Evolutionary conservation across 2,113 vertebrate species (phyloP), one percentile per base, ranked within the genome.

Genomic region (Epinephelus cyanopodus): DNA sequence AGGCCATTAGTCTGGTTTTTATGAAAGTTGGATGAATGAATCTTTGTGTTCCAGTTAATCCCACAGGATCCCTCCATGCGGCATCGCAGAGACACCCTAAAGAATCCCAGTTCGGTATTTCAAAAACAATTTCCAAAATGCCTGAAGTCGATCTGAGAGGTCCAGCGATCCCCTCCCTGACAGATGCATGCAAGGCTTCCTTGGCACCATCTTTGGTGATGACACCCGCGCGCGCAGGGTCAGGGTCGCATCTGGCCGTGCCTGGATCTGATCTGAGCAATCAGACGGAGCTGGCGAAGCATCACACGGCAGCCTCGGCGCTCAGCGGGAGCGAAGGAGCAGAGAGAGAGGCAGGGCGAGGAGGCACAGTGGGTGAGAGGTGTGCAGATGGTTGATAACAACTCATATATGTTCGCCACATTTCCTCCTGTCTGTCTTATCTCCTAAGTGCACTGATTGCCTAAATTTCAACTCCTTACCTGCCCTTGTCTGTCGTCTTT

Each of bases 171-270:
- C 29, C 60, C 0, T 74, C 63, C 57, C 77, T 4, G 0, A 77
- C 69, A 69, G 0, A 42, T 8, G 53, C 63, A 21, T 64, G 2
- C 27, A 25, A 69, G 62, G 42, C 56, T 39, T 77, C 72, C 68
- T 80, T 83, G 87, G 84, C 85, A 73, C 14, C 5, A 25, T 81
- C 75, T 86, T 63, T 29, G 70, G 64, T 18, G 74, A 70, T 85
- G 81, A 92, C 82, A 85, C 82, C 75, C 19, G 14, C 25, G 29
- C 61, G 62, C n/a, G 47, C 62, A 15, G 77, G 89, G 85, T 86
- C 77, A 18, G 60, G 90, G 86, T 91, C 85, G 87, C 92, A 93
- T 92, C 91, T 94, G 91, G 90, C 84, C 68, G 65, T 47, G 69
- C 73, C 80, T 75, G 81, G 84, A 88, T 90, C 82, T 76, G 91